Percentiles rank a stretch among this genome's conserved stretches.
Conservation (phyloP, 2,113 vertebrate genomes). For the Felis chaus region DNA sequence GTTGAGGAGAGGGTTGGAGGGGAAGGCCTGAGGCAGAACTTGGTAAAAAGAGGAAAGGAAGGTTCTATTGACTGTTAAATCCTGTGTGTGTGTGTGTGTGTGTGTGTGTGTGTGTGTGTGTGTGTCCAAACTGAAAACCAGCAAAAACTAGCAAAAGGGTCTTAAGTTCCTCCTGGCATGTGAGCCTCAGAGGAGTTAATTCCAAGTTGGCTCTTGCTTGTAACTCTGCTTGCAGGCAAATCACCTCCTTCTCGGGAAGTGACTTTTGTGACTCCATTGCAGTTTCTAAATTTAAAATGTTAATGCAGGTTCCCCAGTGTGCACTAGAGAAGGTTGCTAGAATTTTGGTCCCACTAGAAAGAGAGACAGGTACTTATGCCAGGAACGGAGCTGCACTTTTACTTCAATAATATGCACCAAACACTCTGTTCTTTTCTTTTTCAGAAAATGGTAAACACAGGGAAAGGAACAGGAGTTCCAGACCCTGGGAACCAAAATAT, state of each 20-base stretch:
- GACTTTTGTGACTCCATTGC: conserved; percentile 18
- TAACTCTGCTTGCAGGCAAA: neutral
- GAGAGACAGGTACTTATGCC: conserved; percentile 65
- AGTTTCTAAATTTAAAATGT: conserved; percentile 63
- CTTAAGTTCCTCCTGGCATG: neutral
- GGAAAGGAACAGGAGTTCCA: conserved; percentile 34
- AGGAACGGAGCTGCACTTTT: conserved; percentile 43
- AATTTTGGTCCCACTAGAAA: conserved; percentile 17
- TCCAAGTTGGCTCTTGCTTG: neutral
- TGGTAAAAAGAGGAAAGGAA: neutral
- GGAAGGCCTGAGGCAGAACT: neutral
- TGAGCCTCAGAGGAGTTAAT: neutral
- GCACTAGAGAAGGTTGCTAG: conserved; percentile 7
- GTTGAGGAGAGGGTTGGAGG: neutral
- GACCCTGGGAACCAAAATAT: conserved; percentile 47
- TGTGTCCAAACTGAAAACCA: neutral
- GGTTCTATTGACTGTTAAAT: neutral
- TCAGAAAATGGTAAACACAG: conserved; percentile 62
- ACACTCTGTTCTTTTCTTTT: conserved; percentile 33
- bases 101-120: neutral
- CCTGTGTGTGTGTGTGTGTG: neutral
- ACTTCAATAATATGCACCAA: conserved; percentile 42
- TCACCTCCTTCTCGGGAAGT: conserved; percentile 23
- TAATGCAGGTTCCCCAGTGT: neutral
- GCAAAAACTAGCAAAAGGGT: neutral